Conservation (phyloP, 2,797 vertebrate genomes). For the Peromyscus aztecus region DNA sequence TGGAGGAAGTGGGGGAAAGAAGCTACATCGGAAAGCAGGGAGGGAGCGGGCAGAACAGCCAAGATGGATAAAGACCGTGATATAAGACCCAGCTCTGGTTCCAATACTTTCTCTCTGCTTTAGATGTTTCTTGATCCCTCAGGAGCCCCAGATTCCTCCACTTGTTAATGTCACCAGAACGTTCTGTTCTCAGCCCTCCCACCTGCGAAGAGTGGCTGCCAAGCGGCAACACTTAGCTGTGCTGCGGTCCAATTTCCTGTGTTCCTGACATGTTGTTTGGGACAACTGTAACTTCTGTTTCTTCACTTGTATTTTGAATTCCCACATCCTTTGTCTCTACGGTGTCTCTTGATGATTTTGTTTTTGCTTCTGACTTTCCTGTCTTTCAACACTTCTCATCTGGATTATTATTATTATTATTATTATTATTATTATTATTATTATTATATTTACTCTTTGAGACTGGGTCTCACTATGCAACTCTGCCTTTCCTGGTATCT, state of each 20-base stretch:
- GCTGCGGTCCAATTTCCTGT: neutral
- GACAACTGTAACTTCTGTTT: neutral
- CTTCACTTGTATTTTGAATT: neutral
- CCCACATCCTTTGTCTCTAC: neutral
- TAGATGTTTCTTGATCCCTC: neutral
- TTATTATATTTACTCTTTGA: no score
- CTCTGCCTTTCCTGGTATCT: neutral
- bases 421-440: neutral
- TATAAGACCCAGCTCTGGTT: neutral
- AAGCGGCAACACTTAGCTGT: neutral
- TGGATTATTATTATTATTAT: neutral
- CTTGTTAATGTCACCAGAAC: neutral
- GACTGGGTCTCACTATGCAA: neutral
- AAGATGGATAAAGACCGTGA: neutral
- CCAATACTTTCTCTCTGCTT: neutral
- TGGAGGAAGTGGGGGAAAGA: neutral
- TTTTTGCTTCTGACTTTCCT: constrained; percentile 1
- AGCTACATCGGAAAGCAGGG: neutral
- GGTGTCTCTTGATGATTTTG: neutral
- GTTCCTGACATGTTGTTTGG: neutral
- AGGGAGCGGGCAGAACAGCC: neutral
- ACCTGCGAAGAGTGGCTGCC: neutral
- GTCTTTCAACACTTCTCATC: neutral
- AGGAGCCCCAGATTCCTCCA: neutral
- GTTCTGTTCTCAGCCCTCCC: neutral